Evolutionary conservation across 2,113 vertebrate genomes (phyloP).

Genomic region (Heteronetta atricapilla): DNA sequence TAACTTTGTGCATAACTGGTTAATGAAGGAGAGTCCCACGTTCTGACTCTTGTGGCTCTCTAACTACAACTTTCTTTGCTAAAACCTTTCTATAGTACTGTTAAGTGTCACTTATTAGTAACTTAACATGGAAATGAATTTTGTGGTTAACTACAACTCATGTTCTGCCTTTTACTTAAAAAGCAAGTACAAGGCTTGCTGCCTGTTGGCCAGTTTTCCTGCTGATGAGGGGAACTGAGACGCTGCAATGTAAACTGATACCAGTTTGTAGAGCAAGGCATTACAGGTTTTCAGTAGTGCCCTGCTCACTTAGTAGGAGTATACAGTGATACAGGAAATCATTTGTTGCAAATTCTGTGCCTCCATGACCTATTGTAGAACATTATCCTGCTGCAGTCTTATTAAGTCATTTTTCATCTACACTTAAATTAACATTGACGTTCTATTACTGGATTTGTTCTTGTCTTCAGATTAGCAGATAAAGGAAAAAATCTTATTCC

Average conservation of each 20-base stretch:
- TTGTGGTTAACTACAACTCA: constrained; percentile 26
- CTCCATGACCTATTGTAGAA: constrained; percentile 62
- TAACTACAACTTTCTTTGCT: neutral
- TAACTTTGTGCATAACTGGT: neutral
- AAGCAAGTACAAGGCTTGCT: constrained; percentile 11
- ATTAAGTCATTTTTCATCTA: constrained; percentile 79
- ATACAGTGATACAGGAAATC: constrained; percentile 68
- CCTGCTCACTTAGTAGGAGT: constrained; percentile 67
- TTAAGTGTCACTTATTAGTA: constrained; percentile 30
- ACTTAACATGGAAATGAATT: constrained; percentile 40
- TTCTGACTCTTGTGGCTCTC: neutral
- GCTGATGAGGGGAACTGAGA: constrained; percentile 2
- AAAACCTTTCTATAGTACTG: neutral
- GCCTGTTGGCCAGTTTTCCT: neutral
- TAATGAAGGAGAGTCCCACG: neutral
- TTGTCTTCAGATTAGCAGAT: constrained; percentile 70
- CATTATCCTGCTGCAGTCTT: constrained; percentile 67
- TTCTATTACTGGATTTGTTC: constrained; percentile 76
- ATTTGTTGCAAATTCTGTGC: constrained; percentile 77
- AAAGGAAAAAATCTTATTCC: constrained; percentile 51
- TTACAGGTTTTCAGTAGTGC: constrained; percentile 43
- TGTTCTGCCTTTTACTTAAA: constrained; percentile 58
- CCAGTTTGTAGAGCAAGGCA: constrained; percentile 47
- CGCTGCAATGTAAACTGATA: neutral
- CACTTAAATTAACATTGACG: constrained; percentile 72